Evolutionary conservation across 2,113 vertebrate genomes (phyloP), one percentile per base, ranked within the genome.

Genomic region (Pterocles burchelli): DNA sequence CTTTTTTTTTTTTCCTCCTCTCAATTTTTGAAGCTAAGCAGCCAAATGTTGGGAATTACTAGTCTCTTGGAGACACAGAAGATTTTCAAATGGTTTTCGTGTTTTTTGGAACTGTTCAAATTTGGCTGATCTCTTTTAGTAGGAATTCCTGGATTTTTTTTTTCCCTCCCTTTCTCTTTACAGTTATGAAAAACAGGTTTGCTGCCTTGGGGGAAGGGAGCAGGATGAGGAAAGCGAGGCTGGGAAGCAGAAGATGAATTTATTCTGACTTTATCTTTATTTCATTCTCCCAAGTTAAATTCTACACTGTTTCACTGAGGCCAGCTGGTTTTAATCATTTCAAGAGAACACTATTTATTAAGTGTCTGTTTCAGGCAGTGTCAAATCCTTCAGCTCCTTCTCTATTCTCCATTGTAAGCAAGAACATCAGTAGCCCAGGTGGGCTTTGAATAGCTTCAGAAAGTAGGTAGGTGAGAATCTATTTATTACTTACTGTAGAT

Each of bases 351-450:
- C 95, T 94, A 97, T 97, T 97, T 97, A 97, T 97, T 88, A 95
- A 96, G 93, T 97, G 97, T 89, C 94, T 96, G 94, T 96, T 93
- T 59, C 93, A 94, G 96, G 91, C 94, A 93, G 93, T 96, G 96
- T 97, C 96, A 97, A 97, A 97, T 86, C 96, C 96, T 97, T 95
- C 97, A 97, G 93, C 94, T 96, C 96, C 93, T 94, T 86, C 95
- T 94, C 95, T 92, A 90, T 97, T 95, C 95, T 97, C 95, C 85
- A 52, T 59, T 91, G 94, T 74, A 85, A 97, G 90, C 90, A 95
- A 88, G 95, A 96, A 95, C 94, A 95, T 96, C 95, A 83, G 96
- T 96, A 97, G 93, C 94, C 95, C 96, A 97, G 97, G 96, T 97
- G 96, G 96, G 96, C 95, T 97, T 96, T 92, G 95, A 97, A 76